Conservation (phyloP, 2,113 vertebrate species). For the Jacana jacana region DNA sequence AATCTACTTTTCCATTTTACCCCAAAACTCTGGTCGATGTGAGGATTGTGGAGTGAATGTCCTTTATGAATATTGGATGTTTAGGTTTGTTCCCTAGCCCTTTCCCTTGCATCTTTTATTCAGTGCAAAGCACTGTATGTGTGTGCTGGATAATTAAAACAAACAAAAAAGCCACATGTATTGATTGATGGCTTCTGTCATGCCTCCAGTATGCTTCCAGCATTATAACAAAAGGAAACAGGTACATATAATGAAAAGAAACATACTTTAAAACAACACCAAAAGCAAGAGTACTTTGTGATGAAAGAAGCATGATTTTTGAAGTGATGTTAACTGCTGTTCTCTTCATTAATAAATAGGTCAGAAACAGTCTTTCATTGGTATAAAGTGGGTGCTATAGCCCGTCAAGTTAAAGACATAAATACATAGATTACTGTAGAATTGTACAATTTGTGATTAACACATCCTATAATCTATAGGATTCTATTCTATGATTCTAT, state of each 20-base stretch:
- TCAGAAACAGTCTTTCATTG: not conserved
- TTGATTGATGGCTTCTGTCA: not conserved
- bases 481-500: too few species aligned
- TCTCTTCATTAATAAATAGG: slow-evolving; percentile 1
- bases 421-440: not conserved
- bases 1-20: not conserved
- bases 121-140: not conserved
- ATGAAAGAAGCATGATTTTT: not conserved
- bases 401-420: not conserved
- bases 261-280: not conserved
- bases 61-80: not conserved
- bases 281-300: not conserved
- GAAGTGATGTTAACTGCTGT: not conserved
- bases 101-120: not conserved
- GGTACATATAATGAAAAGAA: too few species aligned
- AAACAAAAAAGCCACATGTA: not conserved
- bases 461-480: not conserved
- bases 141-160: not conserved
- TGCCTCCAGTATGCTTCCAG: not conserved
- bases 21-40: not conserved
- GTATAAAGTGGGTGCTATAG: not conserved
- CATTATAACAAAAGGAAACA: not conserved
- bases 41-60: not conserved
- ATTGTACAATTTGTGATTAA: not conserved
- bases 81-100: not conserved